Percentiles rank a stretch among this genome's conserved stretches.
Evolutionary conservation across 2,113 vertebrate species (phyloP).

Genomic region (Oreochromis aureus): DNA sequence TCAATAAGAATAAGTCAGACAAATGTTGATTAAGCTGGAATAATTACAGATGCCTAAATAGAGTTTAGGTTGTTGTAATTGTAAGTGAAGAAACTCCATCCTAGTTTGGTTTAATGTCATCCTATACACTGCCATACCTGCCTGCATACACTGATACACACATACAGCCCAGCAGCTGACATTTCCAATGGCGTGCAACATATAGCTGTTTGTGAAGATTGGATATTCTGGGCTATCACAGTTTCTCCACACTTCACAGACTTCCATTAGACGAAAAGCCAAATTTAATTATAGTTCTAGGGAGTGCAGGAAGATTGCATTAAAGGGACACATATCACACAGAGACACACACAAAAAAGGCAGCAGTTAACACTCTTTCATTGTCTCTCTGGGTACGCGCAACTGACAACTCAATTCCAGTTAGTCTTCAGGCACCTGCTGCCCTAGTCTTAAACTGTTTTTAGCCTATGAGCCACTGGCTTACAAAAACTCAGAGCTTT

Average conservation of each 20-base stretch:
- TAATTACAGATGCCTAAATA: neutral
- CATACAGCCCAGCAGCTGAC: neutral
- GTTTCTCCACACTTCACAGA: slow-evolving; percentile 60
- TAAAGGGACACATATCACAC: neutral
- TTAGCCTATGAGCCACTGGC: neutral
- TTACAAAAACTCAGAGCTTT: neutral
- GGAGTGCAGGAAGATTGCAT: slow-evolving; percentile 5
- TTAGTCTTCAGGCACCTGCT: slow-evolving; percentile 25
- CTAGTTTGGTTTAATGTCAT: neutral
- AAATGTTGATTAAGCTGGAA: neutral
- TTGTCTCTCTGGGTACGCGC: neutral
- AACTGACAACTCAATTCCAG: slow-evolving; percentile 11
- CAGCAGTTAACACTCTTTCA: slow-evolving; percentile 1
- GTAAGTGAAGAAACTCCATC: neutral
- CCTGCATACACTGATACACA: neutral
- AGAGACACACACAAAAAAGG: neutral
- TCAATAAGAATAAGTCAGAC: neutral
- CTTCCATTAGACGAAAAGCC: slow-evolving; percentile 59
- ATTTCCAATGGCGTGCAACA: slow-evolving; percentile 1
- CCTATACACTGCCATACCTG: neutral
- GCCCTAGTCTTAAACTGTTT: neutral
- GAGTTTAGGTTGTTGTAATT: neutral
- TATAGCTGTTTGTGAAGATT: slow-evolving; percentile 42
- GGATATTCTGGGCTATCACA: slow-evolving; percentile 56
- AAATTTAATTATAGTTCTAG: slow-evolving; percentile 59